Percentiles rank a stretch among this genome's conserved stretches.
These are phyloP conservation scores for Drosophila insularis DNA, from an alignment of 1,140 invertebrate genomes.

Conservation along the genomic window DNA sequence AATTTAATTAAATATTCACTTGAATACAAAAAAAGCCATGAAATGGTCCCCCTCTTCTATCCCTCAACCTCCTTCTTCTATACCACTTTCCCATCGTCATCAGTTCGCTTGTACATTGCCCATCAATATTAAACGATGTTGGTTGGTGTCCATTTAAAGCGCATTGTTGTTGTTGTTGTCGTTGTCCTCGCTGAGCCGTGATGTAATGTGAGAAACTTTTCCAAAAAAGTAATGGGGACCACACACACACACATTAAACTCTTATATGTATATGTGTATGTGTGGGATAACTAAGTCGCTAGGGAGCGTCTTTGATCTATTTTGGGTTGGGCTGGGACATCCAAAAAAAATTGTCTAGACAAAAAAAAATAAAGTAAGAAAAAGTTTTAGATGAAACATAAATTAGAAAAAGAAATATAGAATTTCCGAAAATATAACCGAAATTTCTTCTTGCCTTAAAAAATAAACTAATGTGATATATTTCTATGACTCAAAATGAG, in stretches of 20 bases:
- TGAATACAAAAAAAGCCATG: slow-evolving; percentile 49
- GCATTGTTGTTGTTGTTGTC: slow-evolving; percentile 11
- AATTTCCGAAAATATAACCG: background rate
- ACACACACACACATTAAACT: background rate
- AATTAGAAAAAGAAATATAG: background rate
- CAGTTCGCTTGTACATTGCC: slow-evolving; percentile 63
- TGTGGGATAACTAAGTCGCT: slow-evolving; percentile 1
- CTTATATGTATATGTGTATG: background rate
- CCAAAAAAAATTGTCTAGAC: background rate
- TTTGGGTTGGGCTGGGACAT: slow-evolving; percentile 22
- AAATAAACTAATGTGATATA: too few relatives aligned
- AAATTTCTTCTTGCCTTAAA: too few relatives aligned
- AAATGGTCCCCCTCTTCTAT: slow-evolving; percentile 28
- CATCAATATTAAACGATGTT: slow-evolving; percentile 80
- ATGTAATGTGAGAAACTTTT: slow-evolving; percentile 79
- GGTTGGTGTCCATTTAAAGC: slow-evolving; percentile 37
- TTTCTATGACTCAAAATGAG: too few relatives aligned
- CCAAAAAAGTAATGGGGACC: slow-evolving; percentile 24
- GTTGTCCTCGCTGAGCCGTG: slow-evolving; percentile 50
- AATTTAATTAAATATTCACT: slow-evolving; percentile 82
- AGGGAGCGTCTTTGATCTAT: slow-evolving; percentile 62
- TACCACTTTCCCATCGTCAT: slow-evolving; percentile 68
- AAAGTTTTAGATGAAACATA: background rate
- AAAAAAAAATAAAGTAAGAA: background rate
- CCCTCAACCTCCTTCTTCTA: background rate